Conservation (phyloP, 2,797 vertebrate genomes). For the Heteromormyrus szaboi region DNA sequence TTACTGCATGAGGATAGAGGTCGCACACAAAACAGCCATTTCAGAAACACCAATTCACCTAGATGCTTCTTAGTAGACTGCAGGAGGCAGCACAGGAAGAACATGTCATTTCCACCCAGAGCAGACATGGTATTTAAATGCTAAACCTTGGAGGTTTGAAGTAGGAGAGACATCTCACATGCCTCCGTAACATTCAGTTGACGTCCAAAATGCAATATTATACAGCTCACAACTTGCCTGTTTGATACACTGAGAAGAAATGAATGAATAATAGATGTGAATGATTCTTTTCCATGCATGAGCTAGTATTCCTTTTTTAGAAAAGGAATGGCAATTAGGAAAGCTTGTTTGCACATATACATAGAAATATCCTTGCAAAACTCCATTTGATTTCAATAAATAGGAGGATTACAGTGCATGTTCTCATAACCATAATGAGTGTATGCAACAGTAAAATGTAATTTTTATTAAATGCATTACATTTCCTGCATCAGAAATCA, state of each 20-base stretch:
- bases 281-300: neutral
- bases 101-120: neutral
- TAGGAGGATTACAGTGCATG: neutral
- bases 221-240: neutral
- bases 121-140: neutral
- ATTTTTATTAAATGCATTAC: neutral
- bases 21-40: neutral
- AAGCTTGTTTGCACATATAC: neutral
- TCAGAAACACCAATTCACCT: neutral
- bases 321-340: neutral
- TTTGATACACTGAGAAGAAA: neutral
- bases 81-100: neutral
- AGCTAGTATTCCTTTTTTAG: neutral
- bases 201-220: neutral
- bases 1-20: neutral
- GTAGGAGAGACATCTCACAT: neutral
- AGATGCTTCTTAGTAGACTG: neutral
- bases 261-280: neutral
- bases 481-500: neutral
- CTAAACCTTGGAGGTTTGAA: neutral
- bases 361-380: neutral
- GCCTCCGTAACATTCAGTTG: neutral
- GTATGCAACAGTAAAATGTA: neutral
- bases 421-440: neutral
- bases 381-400: neutral